Evolutionary conservation across 2,797 vertebrate species (phyloP).

Genomic region (Serranus cabrilla): DNA sequence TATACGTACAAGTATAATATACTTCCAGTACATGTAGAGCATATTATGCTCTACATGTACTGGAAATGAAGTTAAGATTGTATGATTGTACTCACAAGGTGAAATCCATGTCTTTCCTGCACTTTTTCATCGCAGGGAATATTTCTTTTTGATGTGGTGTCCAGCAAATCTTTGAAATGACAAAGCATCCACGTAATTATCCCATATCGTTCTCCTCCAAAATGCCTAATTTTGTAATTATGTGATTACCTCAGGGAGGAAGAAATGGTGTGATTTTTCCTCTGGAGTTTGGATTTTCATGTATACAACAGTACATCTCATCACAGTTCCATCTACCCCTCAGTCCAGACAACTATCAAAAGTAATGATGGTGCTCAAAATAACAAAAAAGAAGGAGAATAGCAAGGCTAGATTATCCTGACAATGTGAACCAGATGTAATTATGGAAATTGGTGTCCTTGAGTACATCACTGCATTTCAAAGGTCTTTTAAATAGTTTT

Average conservation of each 20-base stretch:
- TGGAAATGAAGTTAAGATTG: neutral
- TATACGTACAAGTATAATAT: neutral
- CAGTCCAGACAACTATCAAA: conserved; percentile 55
- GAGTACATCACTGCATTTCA: conserved; percentile 33
- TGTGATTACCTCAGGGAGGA: conserved; percentile 37
- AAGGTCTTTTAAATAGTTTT: conserved; percentile 36
- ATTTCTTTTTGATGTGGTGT: conserved; percentile 31
- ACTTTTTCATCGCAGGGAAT: conserved; percentile 1
- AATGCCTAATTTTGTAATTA: conserved; percentile 47
- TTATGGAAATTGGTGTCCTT: conserved; percentile 57
- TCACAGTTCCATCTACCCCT: conserved; percentile 42
- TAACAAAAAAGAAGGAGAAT: conserved; percentile 26
- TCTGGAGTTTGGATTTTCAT: conserved; percentile 27
- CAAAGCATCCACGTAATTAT: conserved; percentile 38
- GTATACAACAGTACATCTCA: conserved; percentile 29
- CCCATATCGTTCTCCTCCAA: conserved; percentile 18
- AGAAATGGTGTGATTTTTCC: conserved; percentile 15
- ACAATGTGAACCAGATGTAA: conserved; percentile 54
- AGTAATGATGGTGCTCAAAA: conserved; percentile 48
- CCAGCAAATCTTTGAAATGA: conserved; percentile 45
- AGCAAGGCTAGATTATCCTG: conserved; percentile 34
- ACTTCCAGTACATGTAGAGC: no score
- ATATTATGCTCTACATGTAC: conserved; percentile 5
- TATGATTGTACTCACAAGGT: neutral
- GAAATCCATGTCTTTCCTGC: conserved; percentile 1